Evolutionary conservation across 2,797 vertebrate genomes (phyloP), one percentile per base, ranked within the genome.

Genomic region (Eulemur albifrons): DNA sequence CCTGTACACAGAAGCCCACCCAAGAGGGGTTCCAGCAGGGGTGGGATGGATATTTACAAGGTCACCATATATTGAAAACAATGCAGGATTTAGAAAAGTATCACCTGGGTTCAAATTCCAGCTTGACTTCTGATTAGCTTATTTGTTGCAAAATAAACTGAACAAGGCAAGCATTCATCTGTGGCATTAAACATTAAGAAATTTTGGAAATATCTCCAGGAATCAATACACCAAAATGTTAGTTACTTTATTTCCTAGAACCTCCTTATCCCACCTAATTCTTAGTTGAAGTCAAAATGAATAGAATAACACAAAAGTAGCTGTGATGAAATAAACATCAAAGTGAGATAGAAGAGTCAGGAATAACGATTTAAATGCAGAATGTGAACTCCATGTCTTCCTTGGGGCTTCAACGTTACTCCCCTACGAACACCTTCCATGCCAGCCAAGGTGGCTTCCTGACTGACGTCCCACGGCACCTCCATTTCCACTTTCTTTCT

Each of bases 391-490:
- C 48, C 52, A 15, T 10, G 13, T 25, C 25, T 59, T 79, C 35
- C 38, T 10, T 5, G 30, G 18, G n/a, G 4, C 59, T 61, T 80
- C n/a, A 15, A 13, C 21, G 14, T 17, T 25, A 23, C 21, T 27
- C 2, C 2, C 7, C 14, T 38, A 65, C 25, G 30, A 18, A 81
- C 75, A 23, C 21, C 15, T 30, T 11, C 35, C 50, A 21, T 2
- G 18, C 30, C 23, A 32, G 9, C n/a, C 75, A 15, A 73, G 11
- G 30, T 35, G 23, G 32, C 65, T 43, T 45, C 18, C 70, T 94
- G 48, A 10, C 14, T 27, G 20, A 25, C 0, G 1, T 17, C 1
- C 32, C 32, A 65, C 52, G 45, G 11, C 0, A 10, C 48, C 10
- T 40, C 15, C 13, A 67, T 20, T 21, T 23, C 27, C n/a, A 27